Evolutionary conservation across 1,140 invertebrate genomes (phyloP), one percentile per base, ranked within the genome.

Genomic region (Tetraneura akinire): DNA sequence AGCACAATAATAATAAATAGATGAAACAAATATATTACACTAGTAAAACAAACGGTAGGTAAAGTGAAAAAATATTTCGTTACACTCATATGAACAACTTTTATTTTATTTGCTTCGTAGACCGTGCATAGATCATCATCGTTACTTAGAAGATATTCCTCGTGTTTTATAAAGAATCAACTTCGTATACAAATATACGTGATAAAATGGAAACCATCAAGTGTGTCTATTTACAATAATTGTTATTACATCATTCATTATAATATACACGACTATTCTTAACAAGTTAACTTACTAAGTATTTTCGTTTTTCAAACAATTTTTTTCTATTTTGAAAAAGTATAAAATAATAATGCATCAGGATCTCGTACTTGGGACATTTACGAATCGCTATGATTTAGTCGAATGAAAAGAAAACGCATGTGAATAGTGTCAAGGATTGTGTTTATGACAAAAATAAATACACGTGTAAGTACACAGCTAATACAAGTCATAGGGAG

Each of bases 381-480:
- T 68, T 55, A 60, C 10, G 23, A 3, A 8, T 1, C 21, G 42
- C 14, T 5, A 60, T 29, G 57, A 26, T 29, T 32, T 64, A 37
- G 62, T n/a, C 8, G 8, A 64, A 64, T 37, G 18, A 64, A 37
- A 13, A 29, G 5, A 37, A 64, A 64, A 37, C 32, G 32, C 9
- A n/a, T n/a, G 11, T 1, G 42, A 78, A 78, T 78, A 60, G 42
- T 78, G 55, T 78, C 74, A 78, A 78, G 74, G 74, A n/a, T 21
- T 16, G 14, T 60, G 55, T 62, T 23, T 47, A 29, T 18, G 16
- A 29, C 11, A 16, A 45, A 16, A 49, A 26, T 47, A 29, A 18
- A 51, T 29, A 51, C n/a, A 45, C 13, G 47, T 71, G 45, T 47
- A 49, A 11, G 66, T 70, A 70, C 42, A 47, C 21, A 23, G 21